Conservation (phyloP, 2,113 vertebrate genomes). For the Onychostoma macrolepis region DNA sequence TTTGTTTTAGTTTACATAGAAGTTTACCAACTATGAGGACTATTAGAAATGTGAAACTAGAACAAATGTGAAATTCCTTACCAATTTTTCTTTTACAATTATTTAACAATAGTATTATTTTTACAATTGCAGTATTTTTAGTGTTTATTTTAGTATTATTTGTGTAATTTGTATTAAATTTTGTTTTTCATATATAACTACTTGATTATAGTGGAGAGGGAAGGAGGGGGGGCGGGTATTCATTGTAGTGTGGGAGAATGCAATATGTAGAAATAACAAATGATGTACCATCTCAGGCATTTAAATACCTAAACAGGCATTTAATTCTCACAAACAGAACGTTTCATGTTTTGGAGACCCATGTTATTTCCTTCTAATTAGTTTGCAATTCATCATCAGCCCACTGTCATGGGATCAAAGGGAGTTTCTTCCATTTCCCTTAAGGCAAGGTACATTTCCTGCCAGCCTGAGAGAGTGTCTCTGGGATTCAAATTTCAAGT, state of each 20-base stretch:
- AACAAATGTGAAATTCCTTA: no score
- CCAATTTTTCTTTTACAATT: no score
- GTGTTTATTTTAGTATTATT: no score
- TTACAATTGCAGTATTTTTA: no score
- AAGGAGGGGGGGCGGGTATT: background rate
- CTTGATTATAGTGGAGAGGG: background rate
- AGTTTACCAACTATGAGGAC: no score
- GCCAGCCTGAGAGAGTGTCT: constrained; percentile 3
- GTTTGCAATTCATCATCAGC: constrained; percentile 10
- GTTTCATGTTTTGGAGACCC: background rate
- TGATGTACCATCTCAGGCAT: background rate
- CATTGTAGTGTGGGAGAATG: background rate
- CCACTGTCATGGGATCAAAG: constrained; percentile 25
- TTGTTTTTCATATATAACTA: background rate
- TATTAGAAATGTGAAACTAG: no score
- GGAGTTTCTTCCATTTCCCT: constrained; percentile 7
- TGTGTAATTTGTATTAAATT: no score
- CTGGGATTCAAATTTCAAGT: constrained; percentile 21
- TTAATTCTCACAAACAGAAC: constrained; percentile 11
- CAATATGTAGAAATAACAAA: constrained; percentile 5
- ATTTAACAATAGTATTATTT: no score
- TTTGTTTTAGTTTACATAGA: no score
- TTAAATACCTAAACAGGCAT: constrained; percentile 27
- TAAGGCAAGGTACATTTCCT: background rate
- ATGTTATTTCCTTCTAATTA: constrained; percentile 30